Evolutionary conservation across 2,888 invertebrate genomes (phyloP), one percentile per base, ranked within the genome.

Genomic region (Scotopteryx bipunctaria): DNA sequence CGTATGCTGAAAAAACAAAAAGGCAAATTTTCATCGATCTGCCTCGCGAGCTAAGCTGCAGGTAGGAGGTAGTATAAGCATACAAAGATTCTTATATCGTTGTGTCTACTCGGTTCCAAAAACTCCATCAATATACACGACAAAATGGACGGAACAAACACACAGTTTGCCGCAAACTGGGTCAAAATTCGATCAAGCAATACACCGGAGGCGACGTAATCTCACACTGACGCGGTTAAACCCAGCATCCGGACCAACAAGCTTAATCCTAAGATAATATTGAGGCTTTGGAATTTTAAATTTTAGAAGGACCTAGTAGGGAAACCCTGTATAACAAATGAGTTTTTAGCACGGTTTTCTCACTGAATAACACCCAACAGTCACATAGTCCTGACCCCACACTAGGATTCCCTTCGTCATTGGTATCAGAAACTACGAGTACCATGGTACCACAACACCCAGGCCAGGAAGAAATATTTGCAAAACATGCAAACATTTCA

Each of bases 101-200:
- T 17, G 11, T 33, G 33, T 19, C 6, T 15, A 32, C 19, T 25
- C 5, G 4, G 15, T 27, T 48, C 8, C 33, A 11, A 21, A 41
- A 47, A 17, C 9, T 8, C 8, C 33, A 46, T 38, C 46, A 38
- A 46, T 46, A 16, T 32, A 32, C 29, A 31, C 15, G 44, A 44
- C 46, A 46, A 35, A 35, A 47, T 35, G 25, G 23, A 41, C 27
- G 40, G 40, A 45, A 41, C 40, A 41, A 41, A 51, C 35, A 40
- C 35, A 52, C 15, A 31, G 41, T 46, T 52, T 46, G 36, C 45
- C 37, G n/a, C 21, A 43, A 53, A 53, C 42, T 47, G 27, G 52
- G 52, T 53, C 48, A 41, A 45, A 55, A 45, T 49, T 55, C 42
- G 35, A 54, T 54, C 44, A 48, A 54, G 44, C 45, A 49, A 49